These are phyloP conservation scores for Melanotaenia parkinsoni DNA, from an alignment of 2,797 vertebrate genomes.

Conservation along the genomic window DNA sequence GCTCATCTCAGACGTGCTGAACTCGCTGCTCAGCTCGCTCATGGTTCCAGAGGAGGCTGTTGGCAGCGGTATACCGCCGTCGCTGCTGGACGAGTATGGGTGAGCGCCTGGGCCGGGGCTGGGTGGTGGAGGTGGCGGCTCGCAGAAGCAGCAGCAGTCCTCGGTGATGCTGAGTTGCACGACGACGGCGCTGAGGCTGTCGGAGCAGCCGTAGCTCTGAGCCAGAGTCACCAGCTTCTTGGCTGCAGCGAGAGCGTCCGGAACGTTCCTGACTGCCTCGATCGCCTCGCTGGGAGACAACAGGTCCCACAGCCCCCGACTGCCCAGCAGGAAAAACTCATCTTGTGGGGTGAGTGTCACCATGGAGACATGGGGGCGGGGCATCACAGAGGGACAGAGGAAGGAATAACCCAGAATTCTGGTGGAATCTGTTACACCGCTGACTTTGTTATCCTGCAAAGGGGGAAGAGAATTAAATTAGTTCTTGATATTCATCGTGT, in stretches of 20 bases:
- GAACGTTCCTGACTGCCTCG: constrained; percentile 90
- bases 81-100: constrained; percentile 22
- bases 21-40: constrained; percentile 97
- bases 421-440: constrained; percentile 93
- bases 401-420: constrained; percentile 97
- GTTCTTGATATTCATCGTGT: no score
- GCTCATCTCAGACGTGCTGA: constrained; percentile 98
- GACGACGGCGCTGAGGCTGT: constrained; percentile 93
- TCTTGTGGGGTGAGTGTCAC: constrained; percentile 92
- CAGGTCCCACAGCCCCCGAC: constrained; percentile 93
- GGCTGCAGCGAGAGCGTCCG: constrained; percentile 90
- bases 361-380: constrained; percentile 90
- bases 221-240: constrained; percentile 97
- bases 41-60: constrained; percentile 86
- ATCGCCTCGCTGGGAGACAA: constrained; percentile 90
- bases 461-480: background rate
- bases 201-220: constrained; percentile 93
- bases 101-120: constrained; percentile 84
- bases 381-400: constrained; percentile 93
- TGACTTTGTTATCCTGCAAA: constrained; percentile 95
- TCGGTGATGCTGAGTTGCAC: constrained; percentile 94
- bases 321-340: constrained; percentile 96
- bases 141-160: constrained; percentile 96
- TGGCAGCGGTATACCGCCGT: constrained; percentile 71
- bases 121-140: constrained; percentile 85